Evolutionary conservation across 2,888 invertebrate species (phyloP).

Genomic region (Biston betularia): DNA sequence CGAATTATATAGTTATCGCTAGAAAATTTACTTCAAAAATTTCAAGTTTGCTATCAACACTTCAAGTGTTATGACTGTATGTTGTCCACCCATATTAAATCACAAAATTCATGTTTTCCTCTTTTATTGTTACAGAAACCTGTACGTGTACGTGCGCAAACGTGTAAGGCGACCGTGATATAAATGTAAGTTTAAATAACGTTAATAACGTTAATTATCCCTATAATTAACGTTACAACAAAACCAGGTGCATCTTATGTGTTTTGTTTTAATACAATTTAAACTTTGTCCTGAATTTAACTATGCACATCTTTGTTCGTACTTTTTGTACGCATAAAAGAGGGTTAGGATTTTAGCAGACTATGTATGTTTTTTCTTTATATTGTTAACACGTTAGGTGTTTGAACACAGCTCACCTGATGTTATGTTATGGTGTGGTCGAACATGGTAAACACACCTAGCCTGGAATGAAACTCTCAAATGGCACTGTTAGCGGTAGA

Average conservation of each 20-base stretch:
- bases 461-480: no score
- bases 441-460: no score
- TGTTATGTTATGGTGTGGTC: no score
- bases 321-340: not conserved
- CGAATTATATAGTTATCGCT: not conserved
- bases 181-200: slow-evolving; percentile 80
- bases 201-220: no score
- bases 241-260: slow-evolving; percentile 33
- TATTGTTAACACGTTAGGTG: no score
- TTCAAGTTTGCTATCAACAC: not conserved
- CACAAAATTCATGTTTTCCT: not conserved
- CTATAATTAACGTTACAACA: slow-evolving; percentile 43
- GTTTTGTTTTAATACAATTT: slow-evolving; percentile 25
- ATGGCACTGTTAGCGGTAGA: no score
- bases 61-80: not conserved
- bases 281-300: slow-evolving; percentile 23
- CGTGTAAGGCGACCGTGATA: slow-evolving; percentile 61
- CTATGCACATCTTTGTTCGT: not conserved
- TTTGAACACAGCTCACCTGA: no score
- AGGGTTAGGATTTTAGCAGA: not conserved
- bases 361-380: no score
- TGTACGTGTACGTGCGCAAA: slow-evolving; percentile 53
- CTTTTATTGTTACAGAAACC: slow-evolving; percentile 65
- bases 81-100: not conserved
- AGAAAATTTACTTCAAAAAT: not conserved